Base-by-base conservation (phyloP, 2,888 invertebrate genomes). In the Drosophila robusta region DNA sequence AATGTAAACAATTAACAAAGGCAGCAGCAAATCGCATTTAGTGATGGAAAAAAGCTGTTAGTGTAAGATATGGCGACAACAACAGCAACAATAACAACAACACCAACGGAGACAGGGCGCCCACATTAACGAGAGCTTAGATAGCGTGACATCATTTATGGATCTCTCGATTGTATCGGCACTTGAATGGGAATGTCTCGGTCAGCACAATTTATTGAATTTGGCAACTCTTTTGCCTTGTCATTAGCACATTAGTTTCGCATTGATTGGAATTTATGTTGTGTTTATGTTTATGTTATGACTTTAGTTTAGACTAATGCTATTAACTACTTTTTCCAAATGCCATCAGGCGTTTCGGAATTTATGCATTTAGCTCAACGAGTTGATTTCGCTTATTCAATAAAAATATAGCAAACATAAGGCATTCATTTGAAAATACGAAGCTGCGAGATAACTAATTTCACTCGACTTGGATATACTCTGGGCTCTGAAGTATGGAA, bases 261-360 rank as follows among this genome's bases (percentile, higher is more conserved):
- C 74, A 68, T 78, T 87, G 87, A 84, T 89, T 84, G 78, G 72
- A 84, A 89, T 84, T 89, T 89, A 84, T 87, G 75, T 70, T 67
- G 89, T 89, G 87, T 71, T 87, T 84, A 84, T 83, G 72, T 78
- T 75, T 78, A 75, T 75, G 75, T 75, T 70, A 67, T 80, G 67
- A 65, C 58, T 65, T 76, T 50, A 83, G 87, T 64, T 86, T 71
- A 68, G 69, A 50, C 80, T 71, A 75, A 79, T 82, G 87, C 76
- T 42, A 70, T 73, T 69, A 75, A 65, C 56, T 38, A 49, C 39
- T 56, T 39, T 51, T 34, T 26, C 3, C 22, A 51, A 52, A 44
- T 58, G 49, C 16, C 68, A 66, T 38, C 45, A 52, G 22, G 5
- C n/a, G 8, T 34, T 39, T 39, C 7, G 26, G 16, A 46, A 75